Percentiles rank a stretch among this genome's conserved stretches.
Conservation (phyloP, 2,113 vertebrate genomes). For the Paratilapia polleni region DNA sequence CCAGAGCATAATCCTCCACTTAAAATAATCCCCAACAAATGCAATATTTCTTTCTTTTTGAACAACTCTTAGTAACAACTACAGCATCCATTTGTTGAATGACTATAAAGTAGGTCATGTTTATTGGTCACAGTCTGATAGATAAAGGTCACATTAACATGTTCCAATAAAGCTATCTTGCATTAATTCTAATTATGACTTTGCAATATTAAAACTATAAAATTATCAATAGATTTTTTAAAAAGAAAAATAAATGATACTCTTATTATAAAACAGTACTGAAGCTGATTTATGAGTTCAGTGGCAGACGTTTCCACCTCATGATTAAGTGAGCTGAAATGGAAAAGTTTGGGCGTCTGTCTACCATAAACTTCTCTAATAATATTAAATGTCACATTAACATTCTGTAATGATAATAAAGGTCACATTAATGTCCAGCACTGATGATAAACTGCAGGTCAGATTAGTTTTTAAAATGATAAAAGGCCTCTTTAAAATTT, state of each 20-base stretch:
- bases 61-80: background rate
- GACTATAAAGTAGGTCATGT: background rate
- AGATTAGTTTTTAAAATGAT: conserved; percentile 15
- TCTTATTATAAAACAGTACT: background rate
- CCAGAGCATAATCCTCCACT: background rate
- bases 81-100: background rate
- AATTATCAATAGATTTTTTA: background rate
- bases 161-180: background rate
- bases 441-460: conserved; percentile 22
- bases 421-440: conserved; percentile 31
- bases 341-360: background rate
- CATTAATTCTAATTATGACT: background rate
- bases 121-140: background rate
- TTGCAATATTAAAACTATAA: background rate
- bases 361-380: background rate
- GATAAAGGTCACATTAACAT: conserved; percentile 3
- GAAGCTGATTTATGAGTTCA: background rate
- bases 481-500: conserved; percentile 23
- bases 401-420: conserved; percentile 55
- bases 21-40: background rate
- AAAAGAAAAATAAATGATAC: background rate
- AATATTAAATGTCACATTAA: conserved; percentile 67
- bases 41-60: background rate
- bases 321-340: background rate
- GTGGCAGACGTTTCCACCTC: background rate